Conservation (phyloP, 2,797 vertebrate species). For the Danionella dracula region DNA sequence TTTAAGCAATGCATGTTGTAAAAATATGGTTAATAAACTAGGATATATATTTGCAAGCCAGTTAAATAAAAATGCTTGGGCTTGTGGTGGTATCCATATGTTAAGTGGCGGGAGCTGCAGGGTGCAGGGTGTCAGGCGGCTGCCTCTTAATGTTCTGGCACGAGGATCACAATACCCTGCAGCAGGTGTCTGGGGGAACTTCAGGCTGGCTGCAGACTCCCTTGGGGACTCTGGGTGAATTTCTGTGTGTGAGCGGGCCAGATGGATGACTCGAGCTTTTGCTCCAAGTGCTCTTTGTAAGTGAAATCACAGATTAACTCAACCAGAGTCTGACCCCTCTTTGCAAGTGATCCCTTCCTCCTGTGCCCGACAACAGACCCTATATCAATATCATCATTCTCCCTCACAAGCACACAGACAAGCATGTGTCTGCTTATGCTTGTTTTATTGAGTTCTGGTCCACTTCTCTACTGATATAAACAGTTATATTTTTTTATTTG, state of each 20-base stretch:
- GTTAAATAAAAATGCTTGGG: neutral
- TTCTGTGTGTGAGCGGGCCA: constrained; percentile 43
- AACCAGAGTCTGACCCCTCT: constrained; percentile 28
- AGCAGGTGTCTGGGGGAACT: constrained; percentile 29
- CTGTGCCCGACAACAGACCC: neutral
- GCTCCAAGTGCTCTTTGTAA: constrained; percentile 48
- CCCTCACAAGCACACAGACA: constrained; percentile 2
- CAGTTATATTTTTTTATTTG: too few species aligned
- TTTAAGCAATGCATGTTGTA: too few species aligned
- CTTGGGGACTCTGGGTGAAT: constrained; percentile 4
- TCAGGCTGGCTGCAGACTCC: neutral
- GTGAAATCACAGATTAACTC: constrained; percentile 54
- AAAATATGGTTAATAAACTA: too few species aligned
- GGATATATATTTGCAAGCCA: neutral
- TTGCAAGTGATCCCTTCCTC: constrained; percentile 47
- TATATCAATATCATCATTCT: constrained; percentile 3
- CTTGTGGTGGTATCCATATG: constrained; percentile 10
- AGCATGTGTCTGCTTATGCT: constrained; percentile 12
- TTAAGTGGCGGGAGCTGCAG: constrained; percentile 27
- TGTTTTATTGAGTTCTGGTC: too few species aligned
- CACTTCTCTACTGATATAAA: too few species aligned
- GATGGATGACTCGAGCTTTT: constrained; percentile 58
- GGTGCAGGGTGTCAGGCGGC: neutral
- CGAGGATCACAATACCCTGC: constrained; percentile 10
- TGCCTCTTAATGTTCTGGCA: constrained; percentile 18